Evolutionary conservation across 2,888 invertebrate genomes (phyloP).

Genomic region (Rhodophaea formosa): DNA sequence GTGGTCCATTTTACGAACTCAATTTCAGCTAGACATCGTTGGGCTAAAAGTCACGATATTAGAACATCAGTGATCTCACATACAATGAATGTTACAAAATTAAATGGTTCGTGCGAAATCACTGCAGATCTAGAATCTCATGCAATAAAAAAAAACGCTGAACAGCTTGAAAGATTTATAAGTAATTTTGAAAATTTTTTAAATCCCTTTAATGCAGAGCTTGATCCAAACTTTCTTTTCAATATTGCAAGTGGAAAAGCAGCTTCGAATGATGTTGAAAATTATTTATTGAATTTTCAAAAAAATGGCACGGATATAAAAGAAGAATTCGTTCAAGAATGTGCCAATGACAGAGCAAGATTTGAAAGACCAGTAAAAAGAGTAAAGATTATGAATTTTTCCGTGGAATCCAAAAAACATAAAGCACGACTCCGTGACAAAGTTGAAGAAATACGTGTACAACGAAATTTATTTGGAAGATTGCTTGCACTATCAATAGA

Average conservation of each 20-base stretch:
- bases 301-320: no score
- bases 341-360: no score
- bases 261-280: not conserved
- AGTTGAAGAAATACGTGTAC: slow-evolving; percentile 23
- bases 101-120: no score
- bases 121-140: no score
- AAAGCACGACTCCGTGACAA: slow-evolving; percentile 19
- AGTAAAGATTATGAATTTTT: no score
- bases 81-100: no score
- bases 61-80: slow-evolving; percentile 32
- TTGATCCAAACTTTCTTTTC: slow-evolving; percentile 20
- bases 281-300: no score
- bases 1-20: slow-evolving; percentile 31
- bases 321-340: no score
- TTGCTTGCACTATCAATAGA: slow-evolving; percentile 32
- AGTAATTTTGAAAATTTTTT: slow-evolving; percentile 26
- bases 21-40: slow-evolving; percentile 31
- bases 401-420: slow-evolving; percentile 17
- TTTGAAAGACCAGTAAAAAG: no score
- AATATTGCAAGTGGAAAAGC: slow-evolving; percentile 9
- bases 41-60: slow-evolving; percentile 31
- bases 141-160: no score
- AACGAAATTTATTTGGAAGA: slow-evolving; percentile 28
- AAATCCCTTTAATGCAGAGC: slow-evolving; percentile 27
- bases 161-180: slow-evolving; percentile 25